phyloP scores from a whole-genome alignment of 1,140 invertebrate genomes.

The Macrocentrus cingulum region DNA sequence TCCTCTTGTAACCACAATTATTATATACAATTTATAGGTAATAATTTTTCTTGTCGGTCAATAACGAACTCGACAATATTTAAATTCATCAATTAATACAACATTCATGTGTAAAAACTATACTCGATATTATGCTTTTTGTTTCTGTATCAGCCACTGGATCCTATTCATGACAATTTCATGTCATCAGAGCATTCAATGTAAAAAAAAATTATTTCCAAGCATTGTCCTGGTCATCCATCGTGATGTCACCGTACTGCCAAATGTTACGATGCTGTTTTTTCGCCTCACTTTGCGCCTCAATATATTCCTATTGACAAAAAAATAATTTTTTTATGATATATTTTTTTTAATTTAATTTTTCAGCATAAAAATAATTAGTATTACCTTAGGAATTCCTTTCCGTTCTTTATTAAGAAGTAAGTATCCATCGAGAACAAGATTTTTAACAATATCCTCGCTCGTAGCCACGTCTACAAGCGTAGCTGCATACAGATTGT shows the following conservation, averaged over 20 bases:
- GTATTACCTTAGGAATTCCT: constrained; percentile 76
- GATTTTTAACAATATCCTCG: constrained; percentile 79
- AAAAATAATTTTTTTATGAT: no score
- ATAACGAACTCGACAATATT: constrained; percentile 8
- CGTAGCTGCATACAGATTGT: constrained; percentile 69
- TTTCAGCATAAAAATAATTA: no score
- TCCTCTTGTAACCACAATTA: constrained; percentile 24
- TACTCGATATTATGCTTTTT: constrained; percentile 26
- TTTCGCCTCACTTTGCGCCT: constrained; percentile 83
- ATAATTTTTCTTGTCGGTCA: constrained; percentile 29
- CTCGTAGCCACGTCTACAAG: constrained; percentile 72
- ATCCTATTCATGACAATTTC: constrained; percentile 20
- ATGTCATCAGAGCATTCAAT: not conserved
- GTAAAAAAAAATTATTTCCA: constrained; percentile 40
- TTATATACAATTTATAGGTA: constrained; percentile 40
- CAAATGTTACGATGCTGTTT: constrained; percentile 85
- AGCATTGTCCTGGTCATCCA: constrained; percentile 86
- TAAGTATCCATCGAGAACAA: constrained; percentile 85
- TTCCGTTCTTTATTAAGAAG: constrained; percentile 79
- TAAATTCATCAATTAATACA: constrained; percentile 26
- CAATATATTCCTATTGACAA: constrained; percentile 77
- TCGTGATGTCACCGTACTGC: constrained; percentile 95
- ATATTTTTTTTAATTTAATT: no score
- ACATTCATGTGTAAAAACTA: constrained; percentile 37
- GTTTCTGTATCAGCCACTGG: constrained; percentile 22